Evolutionary conservation across 2,797 vertebrate genomes (phyloP).

Genomic region (Acipenser oxyrinchus): DNA sequence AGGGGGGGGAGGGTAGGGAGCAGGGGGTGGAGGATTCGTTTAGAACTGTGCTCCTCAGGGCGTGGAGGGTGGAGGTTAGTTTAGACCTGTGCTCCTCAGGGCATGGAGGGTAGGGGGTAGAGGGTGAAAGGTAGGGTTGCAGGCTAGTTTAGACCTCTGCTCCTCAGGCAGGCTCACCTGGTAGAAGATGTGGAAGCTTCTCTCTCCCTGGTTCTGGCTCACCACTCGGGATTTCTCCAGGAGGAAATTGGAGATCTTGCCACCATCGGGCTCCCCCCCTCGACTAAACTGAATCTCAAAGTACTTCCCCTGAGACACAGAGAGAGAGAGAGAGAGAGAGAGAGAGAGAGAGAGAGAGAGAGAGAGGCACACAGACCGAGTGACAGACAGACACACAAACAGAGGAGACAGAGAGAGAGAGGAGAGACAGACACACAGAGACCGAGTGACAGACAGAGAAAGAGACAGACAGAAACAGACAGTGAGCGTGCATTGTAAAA

Average conservation of each 20-base stretch:
- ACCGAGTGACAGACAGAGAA: not conserved
- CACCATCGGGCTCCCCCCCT: constrained; percentile 73
- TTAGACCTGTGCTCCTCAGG: too few species aligned
- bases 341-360: not conserved
- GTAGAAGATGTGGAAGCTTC: constrained; percentile 73
- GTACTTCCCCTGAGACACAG: constrained; percentile 65
- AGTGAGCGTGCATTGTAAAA: not conserved
- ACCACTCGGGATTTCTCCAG: constrained; percentile 71
- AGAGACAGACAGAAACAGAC: not conserved
- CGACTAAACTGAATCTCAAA: constrained; percentile 79
- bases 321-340: not conserved
- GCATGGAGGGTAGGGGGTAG: not conserved
- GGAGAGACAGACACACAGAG: not conserved
- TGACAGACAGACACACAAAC: too few species aligned
- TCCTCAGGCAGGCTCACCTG: constrained; percentile 48
- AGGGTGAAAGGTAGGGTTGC: not conserved
- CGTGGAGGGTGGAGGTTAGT: not conserved
- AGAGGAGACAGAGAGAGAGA: not conserved
- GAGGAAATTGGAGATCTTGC: constrained; percentile 73
- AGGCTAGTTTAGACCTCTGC: not conserved
- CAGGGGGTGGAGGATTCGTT: not conserved
- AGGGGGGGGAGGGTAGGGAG: not conserved
- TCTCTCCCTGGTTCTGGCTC: constrained; percentile 66
- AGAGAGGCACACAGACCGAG: too few species aligned
- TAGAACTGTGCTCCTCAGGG: not conserved